Base-by-base conservation (phyloP, 2,113 vertebrate species). In the Morone chrysops region DNA sequence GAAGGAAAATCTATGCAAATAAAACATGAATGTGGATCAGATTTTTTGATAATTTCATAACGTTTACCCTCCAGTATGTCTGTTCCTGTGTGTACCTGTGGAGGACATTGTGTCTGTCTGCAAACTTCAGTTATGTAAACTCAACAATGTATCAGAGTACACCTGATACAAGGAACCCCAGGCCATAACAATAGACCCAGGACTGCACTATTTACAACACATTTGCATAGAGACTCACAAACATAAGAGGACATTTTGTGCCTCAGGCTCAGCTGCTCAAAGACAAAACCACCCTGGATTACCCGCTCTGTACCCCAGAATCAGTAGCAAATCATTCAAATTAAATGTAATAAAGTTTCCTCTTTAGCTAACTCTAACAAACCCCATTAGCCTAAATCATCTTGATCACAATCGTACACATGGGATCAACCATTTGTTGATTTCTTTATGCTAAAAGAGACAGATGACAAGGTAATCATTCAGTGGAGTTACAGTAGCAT, bases 41-140 rank as follows among this genome's bases (percentile, higher is more conserved):
- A 4, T 17, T 41, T 69, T 22, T 54, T 53, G 12, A 66, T 53
- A 45, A 14, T 14, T 20, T 4, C 2, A 3, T 18, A 12, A 69
- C 10, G 36, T 59, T 25, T 40, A 14, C 17, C 38, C 38, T 41
- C 12, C n/a, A 36, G 31, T 67, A 11, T 38, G 1, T 0, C 3
- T 38, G 56, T 13, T 40, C 53, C 45, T 51, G 6, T 68, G 38
- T 11, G 0, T 12, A 31, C 10, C n/a, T 5, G 43, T 70, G n/a
- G 65, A 50, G 80, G 41, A 68, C 57, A 81, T 4, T 4, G 4
- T 80, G 75, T 70, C 65, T 75, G 70, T 80, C 51, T 78, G 61
- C 53, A 74, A 53, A 68, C 54, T 81, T 75, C 18, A 59, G 8
- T 83, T 89, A 88, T 56, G 40, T 77, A 83, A 85, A 71, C 60